A percentile compares a stretch with the other conserved stretches of the same genome.
These are phyloP conservation scores for Corynorhinus townsendii DNA, from an alignment of 2,113 vertebrate species.

Conservation along the genomic window DNA sequence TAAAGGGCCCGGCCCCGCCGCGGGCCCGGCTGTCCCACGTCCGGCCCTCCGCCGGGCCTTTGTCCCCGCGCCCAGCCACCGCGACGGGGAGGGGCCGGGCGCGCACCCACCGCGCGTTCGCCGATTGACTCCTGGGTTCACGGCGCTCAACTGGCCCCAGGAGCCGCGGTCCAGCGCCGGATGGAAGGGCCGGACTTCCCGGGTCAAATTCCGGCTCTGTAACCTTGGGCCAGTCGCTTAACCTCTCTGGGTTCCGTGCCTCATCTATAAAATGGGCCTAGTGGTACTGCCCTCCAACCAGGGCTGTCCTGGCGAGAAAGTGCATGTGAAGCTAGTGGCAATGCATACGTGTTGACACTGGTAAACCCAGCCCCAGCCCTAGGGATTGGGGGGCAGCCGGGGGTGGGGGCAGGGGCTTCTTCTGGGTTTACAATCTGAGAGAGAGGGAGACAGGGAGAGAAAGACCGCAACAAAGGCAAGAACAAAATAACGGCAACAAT, in stretches of 20 bases:
- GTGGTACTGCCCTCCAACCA: neutral
- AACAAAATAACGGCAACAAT: too few relatives aligned
- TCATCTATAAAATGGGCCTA: neutral
- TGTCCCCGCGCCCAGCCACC: neutral
- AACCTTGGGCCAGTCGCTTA: neutral
- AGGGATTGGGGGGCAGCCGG: neutral
- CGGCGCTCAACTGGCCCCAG: rapidly evolving
- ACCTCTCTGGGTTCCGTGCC: neutral
- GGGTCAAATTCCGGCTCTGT: neutral
- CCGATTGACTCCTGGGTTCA: rapidly evolving
- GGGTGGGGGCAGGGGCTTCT: neutral
- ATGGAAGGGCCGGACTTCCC: rapidly evolving
- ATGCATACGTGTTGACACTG: neutral
- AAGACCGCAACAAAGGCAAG: neutral
- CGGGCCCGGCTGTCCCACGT: slow-evolving; percentile 48
- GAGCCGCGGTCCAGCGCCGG: neutral
- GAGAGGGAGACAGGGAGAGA: neutral
- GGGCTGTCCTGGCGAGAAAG: neutral
- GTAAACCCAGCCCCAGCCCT: neutral
- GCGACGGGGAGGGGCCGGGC: neutral
- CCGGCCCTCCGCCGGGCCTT: slow-evolving; percentile 46
- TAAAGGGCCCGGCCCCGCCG: slow-evolving; percentile 60
- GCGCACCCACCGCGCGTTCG: rapidly evolving
- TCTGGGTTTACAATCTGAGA: neutral
- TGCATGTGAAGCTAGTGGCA: neutral